Percentiles rank a stretch among this genome's conserved stretches.
Evolutionary conservation across 2,797 vertebrate species (phyloP).

Genomic region (Falco columbarius): DNA sequence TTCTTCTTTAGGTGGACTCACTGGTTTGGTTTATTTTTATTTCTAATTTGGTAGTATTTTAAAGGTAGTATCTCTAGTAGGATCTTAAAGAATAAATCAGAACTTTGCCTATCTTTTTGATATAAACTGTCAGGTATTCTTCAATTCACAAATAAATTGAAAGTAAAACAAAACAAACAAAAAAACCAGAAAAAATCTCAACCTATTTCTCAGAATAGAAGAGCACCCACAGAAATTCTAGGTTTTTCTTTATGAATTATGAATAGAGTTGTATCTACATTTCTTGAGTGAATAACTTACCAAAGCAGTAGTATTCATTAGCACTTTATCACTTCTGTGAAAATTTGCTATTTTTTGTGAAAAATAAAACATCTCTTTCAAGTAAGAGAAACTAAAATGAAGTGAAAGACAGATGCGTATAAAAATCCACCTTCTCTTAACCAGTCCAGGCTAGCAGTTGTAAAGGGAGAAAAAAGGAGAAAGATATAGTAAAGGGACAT

Average conservation of each 20-base stretch:
- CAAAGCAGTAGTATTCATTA: neutral
- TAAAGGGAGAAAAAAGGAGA: neutral
- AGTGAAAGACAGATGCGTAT: neutral
- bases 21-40: neutral
- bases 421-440: neutral
- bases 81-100: neutral
- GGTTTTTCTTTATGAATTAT: neutral
- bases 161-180: neutral
- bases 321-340: neutral
- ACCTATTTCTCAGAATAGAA: neutral
- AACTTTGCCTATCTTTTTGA: neutral
- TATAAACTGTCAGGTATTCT: neutral
- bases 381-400: neutral
- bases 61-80: neutral
- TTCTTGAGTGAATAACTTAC: neutral
- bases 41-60: neutral
- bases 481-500: neutral
- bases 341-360: neutral
- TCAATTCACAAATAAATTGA: neutral
- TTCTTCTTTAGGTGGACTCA: neutral
- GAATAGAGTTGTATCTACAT: neutral
- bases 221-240: neutral
- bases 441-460: neutral
- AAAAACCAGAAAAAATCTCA: neutral
- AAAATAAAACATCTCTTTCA: rapidly evolving